Conservation (phyloP, 2,797 vertebrate species). For the Myripristis murdjan region DNA sequence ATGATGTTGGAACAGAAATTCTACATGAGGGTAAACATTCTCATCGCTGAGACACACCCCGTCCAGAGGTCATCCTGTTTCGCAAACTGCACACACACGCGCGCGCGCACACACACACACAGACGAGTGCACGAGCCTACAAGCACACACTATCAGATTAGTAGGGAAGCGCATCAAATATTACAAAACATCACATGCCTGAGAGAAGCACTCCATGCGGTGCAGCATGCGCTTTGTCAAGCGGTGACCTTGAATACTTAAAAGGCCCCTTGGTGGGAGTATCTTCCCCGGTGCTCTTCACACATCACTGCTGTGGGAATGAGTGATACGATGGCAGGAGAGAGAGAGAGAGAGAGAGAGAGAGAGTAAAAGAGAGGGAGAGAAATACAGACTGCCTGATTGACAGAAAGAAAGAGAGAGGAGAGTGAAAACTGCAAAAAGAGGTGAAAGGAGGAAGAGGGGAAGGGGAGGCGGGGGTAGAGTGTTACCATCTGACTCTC, state of each 20-base stretch:
- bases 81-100: constrained; percentile 35
- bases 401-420: constrained; percentile 37
- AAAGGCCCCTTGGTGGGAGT: constrained; percentile 61
- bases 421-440: constrained; percentile 46
- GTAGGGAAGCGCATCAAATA: constrained; percentile 67
- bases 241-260: constrained; percentile 76
- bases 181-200: constrained; percentile 77
- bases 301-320: constrained; percentile 63
- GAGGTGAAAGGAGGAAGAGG: constrained; percentile 19
- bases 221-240: constrained; percentile 55
- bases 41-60: constrained; percentile 49
- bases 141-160: constrained; percentile 55
- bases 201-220: constrained; percentile 63
- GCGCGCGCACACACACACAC: constrained; percentile 23
- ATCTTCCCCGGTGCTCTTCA: constrained; percentile 63
- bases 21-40: constrained; percentile 49
- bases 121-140: constrained; percentile 22
- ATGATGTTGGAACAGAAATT: constrained; percentile 42
- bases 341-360: constrained; percentile 29
- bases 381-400: constrained; percentile 26
- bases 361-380: constrained; percentile 31
- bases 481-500: constrained; percentile 65
- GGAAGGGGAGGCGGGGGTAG: constrained; percentile 27
- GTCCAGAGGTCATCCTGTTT: constrained; percentile 70
- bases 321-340: constrained; percentile 66